Evolutionary conservation across 2,888 invertebrate species (phyloP), one percentile per base, ranked within the genome.

Genomic region (Pollenia angustigena): DNA sequence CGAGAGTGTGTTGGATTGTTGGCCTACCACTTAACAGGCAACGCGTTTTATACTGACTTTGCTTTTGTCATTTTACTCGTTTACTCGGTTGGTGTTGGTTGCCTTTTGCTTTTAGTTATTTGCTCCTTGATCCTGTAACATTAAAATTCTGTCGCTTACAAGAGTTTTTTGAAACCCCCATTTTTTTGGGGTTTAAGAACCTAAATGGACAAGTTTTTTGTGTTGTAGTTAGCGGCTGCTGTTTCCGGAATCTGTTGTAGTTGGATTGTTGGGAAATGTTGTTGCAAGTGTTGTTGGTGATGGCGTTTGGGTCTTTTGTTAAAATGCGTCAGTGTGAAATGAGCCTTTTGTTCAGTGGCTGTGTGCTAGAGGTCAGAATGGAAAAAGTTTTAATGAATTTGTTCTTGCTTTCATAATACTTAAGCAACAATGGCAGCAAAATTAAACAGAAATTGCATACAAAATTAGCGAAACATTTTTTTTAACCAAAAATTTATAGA

Each of bases 21-120:
- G 40, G 14, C 3, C 40, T 56, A 81, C n/a, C 75, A 75, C 52
- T 60, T 60, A 23, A 40, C 64, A 16, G 46, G 46, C 76, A 80
- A 74, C 12, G 79, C 71, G 66, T 79, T 40, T 72, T 72, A 58
- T 74, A 46, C 58, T 74, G 18, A 44, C 18, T 74, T 60, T 74
- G 84, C 74, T 74, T 79, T 79, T 84, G 79, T 84, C 74, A 80
- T 62, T 80, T 75, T 60, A 56, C 54, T 74, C 64, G 81, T 80
- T 75, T 60, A 56, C 54, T 74, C 64, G 81, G 64, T 81, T 81
- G 68, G 58, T 76, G 68, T 60, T 58, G 75, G 62, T 60, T 68
- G 2, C 12, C 46, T 74, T 58, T 72, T 52, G 6, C 23, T 69
- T 69, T 58, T 54, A 54, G 62, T 69, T 60, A 42, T 62, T 72